Conservation (phyloP, 2,888 invertebrate genomes). For the Chesias legatella region DNA sequence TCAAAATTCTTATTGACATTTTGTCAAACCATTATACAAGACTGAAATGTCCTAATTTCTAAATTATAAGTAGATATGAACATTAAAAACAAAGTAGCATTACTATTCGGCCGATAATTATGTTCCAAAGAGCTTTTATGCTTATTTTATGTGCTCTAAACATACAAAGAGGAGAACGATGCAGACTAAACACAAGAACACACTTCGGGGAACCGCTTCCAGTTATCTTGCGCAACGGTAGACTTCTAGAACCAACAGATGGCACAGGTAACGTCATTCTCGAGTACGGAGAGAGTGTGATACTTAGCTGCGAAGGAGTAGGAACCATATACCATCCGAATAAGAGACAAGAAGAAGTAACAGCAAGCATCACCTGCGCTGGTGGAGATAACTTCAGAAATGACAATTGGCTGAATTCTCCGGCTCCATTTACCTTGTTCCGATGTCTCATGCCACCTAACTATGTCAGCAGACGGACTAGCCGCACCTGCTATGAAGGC, state of each 20-base stretch:
- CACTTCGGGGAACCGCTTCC: slow-evolving; percentile 63
- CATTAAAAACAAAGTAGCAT: slow-evolving; percentile 4
- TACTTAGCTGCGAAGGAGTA: slow-evolving; percentile 55
- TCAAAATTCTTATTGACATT: too few relatives aligned
- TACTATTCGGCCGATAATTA: slow-evolving; percentile 29
- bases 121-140: slow-evolving; percentile 46
- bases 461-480: slow-evolving; percentile 47
- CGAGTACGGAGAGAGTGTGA: slow-evolving; percentile 49
- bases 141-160: slow-evolving; percentile 56
- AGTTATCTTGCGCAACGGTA: slow-evolving; percentile 50
- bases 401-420: slow-evolving; percentile 50
- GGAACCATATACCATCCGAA: slow-evolving; percentile 51
- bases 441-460: slow-evolving; percentile 46
- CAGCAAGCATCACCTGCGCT: slow-evolving; percentile 52
- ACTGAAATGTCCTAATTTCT: too few relatives aligned
- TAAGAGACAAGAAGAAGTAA: slow-evolving; percentile 28
- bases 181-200: slow-evolving; percentile 48
- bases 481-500: slow-evolving; percentile 51
- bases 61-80: slow-evolving; percentile 2
- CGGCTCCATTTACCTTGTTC: slow-evolving; percentile 49
- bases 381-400: slow-evolving; percentile 55
- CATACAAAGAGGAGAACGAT: slow-evolving; percentile 43
- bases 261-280: slow-evolving; percentile 50
- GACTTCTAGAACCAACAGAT: slow-evolving; percentile 59
- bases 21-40: too few relatives aligned